Base-by-base conservation (phyloP, 2,113 vertebrate species). In the Chlorodrepanis virens region DNA sequence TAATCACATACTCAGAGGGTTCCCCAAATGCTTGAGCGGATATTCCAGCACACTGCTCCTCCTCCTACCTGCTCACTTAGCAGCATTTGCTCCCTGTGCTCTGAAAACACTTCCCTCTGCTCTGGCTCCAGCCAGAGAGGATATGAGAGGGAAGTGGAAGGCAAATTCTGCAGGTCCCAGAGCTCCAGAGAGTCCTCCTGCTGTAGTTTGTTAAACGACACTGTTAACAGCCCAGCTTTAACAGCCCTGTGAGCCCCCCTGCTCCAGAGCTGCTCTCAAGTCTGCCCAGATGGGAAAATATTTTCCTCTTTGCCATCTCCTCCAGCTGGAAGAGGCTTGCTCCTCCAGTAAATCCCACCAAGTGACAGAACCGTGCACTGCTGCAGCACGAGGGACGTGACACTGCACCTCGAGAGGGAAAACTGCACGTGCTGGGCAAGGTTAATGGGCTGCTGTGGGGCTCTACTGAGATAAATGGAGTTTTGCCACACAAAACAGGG, bases 361-460 rank as follows among this genome's bases (percentile, higher is more conserved):
- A 61, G 23, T 19, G 72, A 33, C 53, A 60, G 42, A 78, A 5
- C 14, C 2, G 1, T 18, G 23, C 8, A 0, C 63, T 53, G 37
- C 75, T 52, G 59, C 60, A 57, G 17, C 12, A 24, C 1, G 1
- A 3, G 8, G 74, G 49, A 70, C 0, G 0, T 33, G 76, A 40
- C 52, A 15, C 37, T 68, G 65, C 14, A 53, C 14, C 45, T 47
- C 8, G 45, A 15, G 57, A 68, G 45, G 50, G n/a, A 39, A 56
- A 76, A 40, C 42, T 45, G 44, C 45, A 28, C 1, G 2, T 18
- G 53, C 29, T 61, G 14, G 21, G 12, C 31, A 27, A 40, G 49
- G 37, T 20, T 52, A 35, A 27, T 0, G 1, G 6, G 12, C 14
- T 39, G 60, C 47, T 53, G 0, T 5, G 52, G 53, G 40, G 29